A percentile compares a stretch with the other conserved stretches of the same genome.
Conservation (phyloP, 2,113 vertebrate genomes). For the Ammodytes dubius region DNA sequence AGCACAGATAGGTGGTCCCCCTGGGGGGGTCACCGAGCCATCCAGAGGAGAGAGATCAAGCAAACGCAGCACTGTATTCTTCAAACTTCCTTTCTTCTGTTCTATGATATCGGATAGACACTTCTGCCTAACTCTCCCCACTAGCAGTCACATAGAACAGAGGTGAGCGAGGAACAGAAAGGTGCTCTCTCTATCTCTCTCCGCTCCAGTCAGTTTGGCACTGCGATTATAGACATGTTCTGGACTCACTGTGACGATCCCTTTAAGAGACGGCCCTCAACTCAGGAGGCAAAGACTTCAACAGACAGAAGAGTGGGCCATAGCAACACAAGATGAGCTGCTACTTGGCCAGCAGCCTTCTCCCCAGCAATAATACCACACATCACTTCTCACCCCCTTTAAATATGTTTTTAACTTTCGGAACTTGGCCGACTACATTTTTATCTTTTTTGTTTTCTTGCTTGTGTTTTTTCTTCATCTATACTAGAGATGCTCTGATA, state of each 20-base stretch:
- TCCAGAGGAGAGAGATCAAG: conserved; percentile 38
- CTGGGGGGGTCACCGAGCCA: conserved; percentile 48
- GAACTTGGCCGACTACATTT: conserved; percentile 41
- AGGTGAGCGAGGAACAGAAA: conserved; percentile 40
- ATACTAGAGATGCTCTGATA: conserved; percentile 53
- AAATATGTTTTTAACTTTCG: conserved; percentile 60
- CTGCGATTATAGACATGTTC: conserved; percentile 85
- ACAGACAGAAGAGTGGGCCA: conserved; percentile 29
- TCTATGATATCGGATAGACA: conserved; percentile 36
- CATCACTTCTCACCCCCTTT: conserved; percentile 53
- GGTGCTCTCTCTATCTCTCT: conserved; percentile 43
- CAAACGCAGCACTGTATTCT: conserved; percentile 56
- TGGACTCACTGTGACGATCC: conserved; percentile 92
- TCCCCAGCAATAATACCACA: conserved; percentile 83
- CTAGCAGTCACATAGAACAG: conserved; percentile 36
- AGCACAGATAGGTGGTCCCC: conserved; percentile 91
- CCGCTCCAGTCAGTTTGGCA: conserved; percentile 72
- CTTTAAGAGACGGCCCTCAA: conserved; percentile 71
- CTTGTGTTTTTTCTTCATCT: conserved; percentile 56
- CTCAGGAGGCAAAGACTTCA: conserved; percentile 68
- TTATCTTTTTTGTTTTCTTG: conserved; percentile 51
- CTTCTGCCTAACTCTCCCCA: conserved; percentile 35
- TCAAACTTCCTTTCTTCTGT: conserved; percentile 58
- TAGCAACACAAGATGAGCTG: conserved; percentile 62
- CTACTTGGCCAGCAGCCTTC: conserved; percentile 68